A percentile compares a stretch with the other conserved stretches of the same genome.
Conservation (phyloP, 2,113 vertebrate genomes). For the Callorhinus ursinus region DNA sequence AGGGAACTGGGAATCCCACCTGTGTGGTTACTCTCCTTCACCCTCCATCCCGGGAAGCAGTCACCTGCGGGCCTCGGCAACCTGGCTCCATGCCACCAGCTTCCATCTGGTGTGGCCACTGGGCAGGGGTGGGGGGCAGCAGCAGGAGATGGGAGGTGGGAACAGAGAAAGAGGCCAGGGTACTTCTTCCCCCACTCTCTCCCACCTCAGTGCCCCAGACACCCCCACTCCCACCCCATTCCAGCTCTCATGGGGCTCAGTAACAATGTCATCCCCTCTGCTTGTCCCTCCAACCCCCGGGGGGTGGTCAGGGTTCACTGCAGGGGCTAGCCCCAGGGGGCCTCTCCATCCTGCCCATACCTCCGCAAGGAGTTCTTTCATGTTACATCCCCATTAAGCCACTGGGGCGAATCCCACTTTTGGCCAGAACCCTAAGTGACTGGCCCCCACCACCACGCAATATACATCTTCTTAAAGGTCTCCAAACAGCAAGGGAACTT, state of each 20-base stretch:
- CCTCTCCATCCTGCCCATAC: neutral
- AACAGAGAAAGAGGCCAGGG: neutral
- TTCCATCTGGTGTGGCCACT: neutral
- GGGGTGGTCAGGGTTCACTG: neutral
- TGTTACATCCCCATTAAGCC: neutral
- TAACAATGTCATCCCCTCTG: neutral
- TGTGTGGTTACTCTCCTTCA: neutral
- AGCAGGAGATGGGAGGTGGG: neutral
- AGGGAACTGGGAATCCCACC: neutral
- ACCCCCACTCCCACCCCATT: neutral
- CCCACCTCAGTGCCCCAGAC: neutral
- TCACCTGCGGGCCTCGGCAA: neutral
- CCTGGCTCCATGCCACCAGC: neutral
- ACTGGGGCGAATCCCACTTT: neutral
- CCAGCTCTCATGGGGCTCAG: neutral
- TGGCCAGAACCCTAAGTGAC: neutral
- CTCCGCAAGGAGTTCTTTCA: neutral
- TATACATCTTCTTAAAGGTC: neutral
- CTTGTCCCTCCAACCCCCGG: neutral
- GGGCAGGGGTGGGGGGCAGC: neutral
- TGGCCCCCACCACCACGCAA: neutral
- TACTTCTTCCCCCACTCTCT: neutral
- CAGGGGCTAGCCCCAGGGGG: neutral
- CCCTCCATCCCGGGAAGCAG: neutral
- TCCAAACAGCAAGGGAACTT: neutral